Evolutionary conservation across 2,888 invertebrate species (phyloP).

Genomic region (Trypoxylon attenuatum): DNA sequence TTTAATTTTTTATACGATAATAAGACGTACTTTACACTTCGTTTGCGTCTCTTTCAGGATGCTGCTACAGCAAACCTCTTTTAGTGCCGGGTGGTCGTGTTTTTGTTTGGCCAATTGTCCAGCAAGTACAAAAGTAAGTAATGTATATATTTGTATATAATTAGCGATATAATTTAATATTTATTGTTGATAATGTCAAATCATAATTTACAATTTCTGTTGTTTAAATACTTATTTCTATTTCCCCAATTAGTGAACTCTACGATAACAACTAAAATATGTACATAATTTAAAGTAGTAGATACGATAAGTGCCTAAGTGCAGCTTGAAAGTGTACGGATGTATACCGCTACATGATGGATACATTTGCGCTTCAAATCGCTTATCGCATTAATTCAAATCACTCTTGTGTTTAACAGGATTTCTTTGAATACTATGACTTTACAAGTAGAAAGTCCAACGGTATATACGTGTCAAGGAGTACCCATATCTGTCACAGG

Average conservation of each 20-base stretch:
- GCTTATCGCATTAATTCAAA: no score
- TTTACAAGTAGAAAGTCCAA: constrained; percentile 94
- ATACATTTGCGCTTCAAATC: no score
- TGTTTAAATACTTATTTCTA: no score
- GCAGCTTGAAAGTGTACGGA: no score
- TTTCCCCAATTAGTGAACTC: no score
- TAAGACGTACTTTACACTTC: constrained; percentile 2
- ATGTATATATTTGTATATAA: not conserved
- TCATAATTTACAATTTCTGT: not conserved
- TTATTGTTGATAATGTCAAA: not conserved
- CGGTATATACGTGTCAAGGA: constrained; percentile 96
- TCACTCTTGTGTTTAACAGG: constrained; percentile 77
- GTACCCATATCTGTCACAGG: constrained; percentile 98
- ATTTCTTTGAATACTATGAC: constrained; percentile 99
- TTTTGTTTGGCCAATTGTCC: constrained; percentile 96
- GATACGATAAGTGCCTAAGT: no score
- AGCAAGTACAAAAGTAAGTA: constrained; percentile 85
- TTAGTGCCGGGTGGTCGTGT: constrained; percentile 97
- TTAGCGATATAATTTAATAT: not conserved
- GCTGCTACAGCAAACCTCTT: constrained; percentile 94
- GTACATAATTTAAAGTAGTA: no score
- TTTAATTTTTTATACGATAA: not conserved
- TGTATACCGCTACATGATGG: no score
- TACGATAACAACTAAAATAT: no score
- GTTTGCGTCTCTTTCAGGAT: no score